Percentiles rank a stretch among this genome's conserved stretches.
phyloP scores from a whole-genome alignment of 2,888 invertebrate species.

The Cordylochernes scorpioides region DNA sequence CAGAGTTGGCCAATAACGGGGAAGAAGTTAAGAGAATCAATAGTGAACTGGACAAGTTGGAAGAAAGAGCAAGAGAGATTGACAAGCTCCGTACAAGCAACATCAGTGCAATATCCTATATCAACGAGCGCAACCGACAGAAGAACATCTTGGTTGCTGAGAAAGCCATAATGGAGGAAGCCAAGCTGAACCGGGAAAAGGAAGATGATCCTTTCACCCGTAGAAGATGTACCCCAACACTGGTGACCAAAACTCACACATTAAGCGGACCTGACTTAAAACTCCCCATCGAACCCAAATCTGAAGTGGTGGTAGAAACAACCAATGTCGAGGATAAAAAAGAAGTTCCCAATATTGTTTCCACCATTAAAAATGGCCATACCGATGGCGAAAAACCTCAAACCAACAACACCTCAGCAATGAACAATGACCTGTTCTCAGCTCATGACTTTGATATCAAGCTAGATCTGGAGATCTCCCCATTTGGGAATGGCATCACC shows the following conservation, averaged over 20 bases:
- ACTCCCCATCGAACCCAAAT: conserved; percentile 3
- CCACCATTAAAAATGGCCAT: too few relatives aligned
- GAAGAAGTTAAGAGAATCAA: conserved; percentile 30
- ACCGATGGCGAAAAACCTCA: not conserved
- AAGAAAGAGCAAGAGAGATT: conserved; percentile 62
- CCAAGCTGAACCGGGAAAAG: conserved; percentile 28
- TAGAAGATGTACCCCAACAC: conserved; percentile 31
- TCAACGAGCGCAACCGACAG: conserved; percentile 77
- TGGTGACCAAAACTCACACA: conserved; percentile 21
- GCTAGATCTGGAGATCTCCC: conserved; percentile 60
- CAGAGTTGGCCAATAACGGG: conserved; percentile 22
- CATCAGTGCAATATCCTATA: conserved; percentile 80
- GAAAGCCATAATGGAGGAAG: conserved; percentile 50
- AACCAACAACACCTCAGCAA: conserved; percentile 1
- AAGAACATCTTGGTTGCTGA: conserved; percentile 79
- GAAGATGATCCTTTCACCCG: conserved; percentile 71
- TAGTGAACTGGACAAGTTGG: conserved; percentile 53
- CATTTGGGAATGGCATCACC: conserved; percentile 27
- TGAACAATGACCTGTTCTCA: conserved; percentile 31
- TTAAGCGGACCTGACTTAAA: too few relatives aligned
- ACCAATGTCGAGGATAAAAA: conserved; percentile 6
- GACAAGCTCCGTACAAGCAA: conserved; percentile 70
- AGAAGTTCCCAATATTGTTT: not conserved
- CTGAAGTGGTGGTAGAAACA: conserved; percentile 15
- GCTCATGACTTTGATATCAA: conserved; percentile 84